Base-by-base conservation (phyloP, 2,888 invertebrate species). In the Agonopterix heracliana region DNA sequence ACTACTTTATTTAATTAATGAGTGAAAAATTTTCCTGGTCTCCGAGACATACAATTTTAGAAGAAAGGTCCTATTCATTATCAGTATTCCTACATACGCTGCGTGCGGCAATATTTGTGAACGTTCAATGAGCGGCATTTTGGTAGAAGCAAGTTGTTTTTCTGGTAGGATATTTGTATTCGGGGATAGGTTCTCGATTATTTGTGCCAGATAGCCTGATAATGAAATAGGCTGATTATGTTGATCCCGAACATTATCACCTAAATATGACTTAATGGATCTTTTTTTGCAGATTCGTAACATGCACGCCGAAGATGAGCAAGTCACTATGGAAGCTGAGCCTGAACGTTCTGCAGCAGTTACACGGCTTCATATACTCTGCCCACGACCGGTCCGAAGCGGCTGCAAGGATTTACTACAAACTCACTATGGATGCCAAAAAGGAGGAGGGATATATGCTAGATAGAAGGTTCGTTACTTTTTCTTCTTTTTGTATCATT, bases 221-320 rank as follows among this genome's bases (percentile, higher is more conserved):
- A n/a, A n/a, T n/a, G n/a, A n/a, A n/a, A n/a, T n/a, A n/a, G 14
- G 14, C 2, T 14, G 14, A 14, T 2, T 14, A 14, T 14, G 14
- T 2, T 14, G 14, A 2, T 14, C 2, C 14, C 14, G 14, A 14
- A 14, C 2, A 14, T 14, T 1, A 2, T 1, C 1, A 35, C 1
- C 10, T 38, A n/a, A 38, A 38, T n/a, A 38, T 38, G 2, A 38
- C 10, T 38, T n/a, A 38, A 10, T 5, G n/a, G 9, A 7, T 45
- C 11, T 17, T 35, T 44, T 13, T 34, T 34, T 47, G 26, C 81
- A 95, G 95, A 74, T 91, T 95, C 58, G 88, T 94, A 68, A 81
- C 91, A 55, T 91, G 92, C 71, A 91, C 93, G 2, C 95, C 95
- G 0, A 91, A 92, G 68, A 87, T 95, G 78, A 91, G 92, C 63